A percentile compares a stretch with the other conserved stretches of the same genome.
These are phyloP conservation scores for Talpa occidentalis DNA, from an alignment of 2,113 vertebrate species.

Conservation along the genomic window DNA sequence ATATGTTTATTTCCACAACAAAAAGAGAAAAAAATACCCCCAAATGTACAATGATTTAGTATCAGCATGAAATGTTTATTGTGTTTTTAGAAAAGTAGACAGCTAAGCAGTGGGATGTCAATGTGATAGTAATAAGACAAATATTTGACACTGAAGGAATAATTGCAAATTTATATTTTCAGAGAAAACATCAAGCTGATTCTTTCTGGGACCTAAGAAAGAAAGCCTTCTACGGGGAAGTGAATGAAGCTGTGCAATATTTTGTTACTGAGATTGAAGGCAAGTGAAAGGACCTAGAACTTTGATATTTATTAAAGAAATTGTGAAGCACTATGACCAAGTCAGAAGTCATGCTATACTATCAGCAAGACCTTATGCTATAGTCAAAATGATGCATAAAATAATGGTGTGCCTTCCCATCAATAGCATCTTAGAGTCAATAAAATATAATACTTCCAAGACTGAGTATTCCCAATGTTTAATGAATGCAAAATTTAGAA, in stretches of 20 bases:
- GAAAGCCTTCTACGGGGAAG: not conserved
- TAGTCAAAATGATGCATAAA: conserved; percentile 42
- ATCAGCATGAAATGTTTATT: conserved; percentile 14
- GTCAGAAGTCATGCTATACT: not conserved
- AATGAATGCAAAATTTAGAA: not conserved
- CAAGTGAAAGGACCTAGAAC: not conserved
- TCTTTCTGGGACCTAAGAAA: not conserved
- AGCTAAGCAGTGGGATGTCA: not conserved
- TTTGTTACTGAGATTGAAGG: not conserved
- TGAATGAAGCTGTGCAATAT: not conserved
- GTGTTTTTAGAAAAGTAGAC: conserved; percentile 19
- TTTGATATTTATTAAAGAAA: conserved; percentile 15
- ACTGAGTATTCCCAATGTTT: not conserved
- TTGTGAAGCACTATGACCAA: not conserved
- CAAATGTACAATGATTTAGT: not conserved
- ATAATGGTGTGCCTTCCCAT: not conserved
- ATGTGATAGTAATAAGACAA: conserved; percentile 43
- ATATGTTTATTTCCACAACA: not conserved
- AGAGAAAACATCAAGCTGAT: conserved; percentile 17
- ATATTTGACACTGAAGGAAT: conserved; percentile 23
- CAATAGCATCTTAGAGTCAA: not conserved
- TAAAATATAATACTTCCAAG: not conserved
- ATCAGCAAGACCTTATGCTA: not conserved
- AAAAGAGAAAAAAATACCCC: not conserved
- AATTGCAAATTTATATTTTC: not conserved